phyloP scores from a whole-genome alignment of 2,888 invertebrate genomes.

The Drosophila picticornis region DNA sequence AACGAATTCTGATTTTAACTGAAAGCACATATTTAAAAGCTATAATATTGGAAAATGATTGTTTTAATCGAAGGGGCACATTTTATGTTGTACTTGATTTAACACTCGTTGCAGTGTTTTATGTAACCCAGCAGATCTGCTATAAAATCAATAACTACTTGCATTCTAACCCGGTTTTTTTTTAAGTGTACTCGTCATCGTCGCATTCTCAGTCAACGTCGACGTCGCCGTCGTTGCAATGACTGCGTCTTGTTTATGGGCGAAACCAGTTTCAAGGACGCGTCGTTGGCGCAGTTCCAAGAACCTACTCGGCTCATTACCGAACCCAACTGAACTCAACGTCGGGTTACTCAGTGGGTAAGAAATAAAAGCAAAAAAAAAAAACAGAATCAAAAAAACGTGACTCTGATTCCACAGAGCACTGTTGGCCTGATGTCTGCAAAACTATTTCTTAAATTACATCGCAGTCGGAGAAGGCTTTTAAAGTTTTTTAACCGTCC shows the following conservation, averaged over 20 bases:
- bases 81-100: neutral
- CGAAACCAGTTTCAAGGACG: slow-evolving; percentile 78
- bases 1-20: neutral
- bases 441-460: slow-evolving; percentile 62
- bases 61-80: neutral
- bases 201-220: slow-evolving; percentile 6
- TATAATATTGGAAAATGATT: neutral
- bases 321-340: slow-evolving; percentile 14
- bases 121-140: neutral
- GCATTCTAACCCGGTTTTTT: neutral
- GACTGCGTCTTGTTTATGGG: slow-evolving; percentile 61
- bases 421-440: slow-evolving; percentile 8
- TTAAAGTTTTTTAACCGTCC: slow-evolving; percentile 16
- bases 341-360: slow-evolving; percentile 4
- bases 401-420: slow-evolving; percentile 58
- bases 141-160: neutral
- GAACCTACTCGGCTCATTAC: slow-evolving; percentile 70
- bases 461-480: slow-evolving; percentile 37
- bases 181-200: slow-evolving; percentile 6
- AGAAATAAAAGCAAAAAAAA: neutral
- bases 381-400: slow-evolving; percentile 45
- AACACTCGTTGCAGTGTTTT: neutral
- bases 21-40: neutral
- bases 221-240: slow-evolving; percentile 23
- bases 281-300: slow-evolving; percentile 71